Evolutionary conservation across 2,113 vertebrate genomes (phyloP).

Genomic region (Seriola dumerili): DNA sequence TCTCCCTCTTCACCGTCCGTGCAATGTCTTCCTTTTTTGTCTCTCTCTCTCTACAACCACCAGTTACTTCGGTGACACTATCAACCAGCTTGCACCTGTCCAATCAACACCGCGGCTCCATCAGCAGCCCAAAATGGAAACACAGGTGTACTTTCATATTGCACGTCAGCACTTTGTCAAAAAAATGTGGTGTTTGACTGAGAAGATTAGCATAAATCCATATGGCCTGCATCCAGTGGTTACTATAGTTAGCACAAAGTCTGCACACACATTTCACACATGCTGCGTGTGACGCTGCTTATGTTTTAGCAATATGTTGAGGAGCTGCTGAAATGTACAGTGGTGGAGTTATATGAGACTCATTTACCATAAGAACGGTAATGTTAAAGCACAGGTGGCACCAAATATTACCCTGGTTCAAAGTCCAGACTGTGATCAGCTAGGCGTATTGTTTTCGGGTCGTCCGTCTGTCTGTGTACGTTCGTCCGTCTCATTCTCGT

Average conservation of each 20-base stretch:
- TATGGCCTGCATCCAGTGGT: neutral
- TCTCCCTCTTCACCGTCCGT: neutral
- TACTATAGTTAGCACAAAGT: neutral
- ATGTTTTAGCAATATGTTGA: neutral
- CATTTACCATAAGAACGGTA: too few species aligned
- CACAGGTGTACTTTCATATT: neutral
- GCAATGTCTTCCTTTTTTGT: neutral
- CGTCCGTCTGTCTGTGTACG: too few species aligned
- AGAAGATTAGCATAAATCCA: neutral
- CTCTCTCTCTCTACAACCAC: neutral
- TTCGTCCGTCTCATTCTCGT: too few species aligned
- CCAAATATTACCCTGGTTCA: too few species aligned
- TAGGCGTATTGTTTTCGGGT: too few species aligned
- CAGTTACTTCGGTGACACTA: neutral
- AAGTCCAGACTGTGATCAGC: too few species aligned
- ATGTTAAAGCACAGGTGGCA: too few species aligned
- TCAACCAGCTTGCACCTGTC: neutral
- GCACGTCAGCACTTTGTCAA: slow-evolving; percentile 1
- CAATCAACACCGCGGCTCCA: neutral
- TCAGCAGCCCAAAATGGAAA: neutral
- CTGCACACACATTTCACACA: neutral
- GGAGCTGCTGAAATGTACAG: neutral
- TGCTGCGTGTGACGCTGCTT: neutral
- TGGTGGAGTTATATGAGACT: neutral
- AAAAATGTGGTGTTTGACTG: neutral